Evolutionary conservation across 1,140 invertebrate genomes (phyloP).

Genomic region (Sinonovacula constricta): DNA sequence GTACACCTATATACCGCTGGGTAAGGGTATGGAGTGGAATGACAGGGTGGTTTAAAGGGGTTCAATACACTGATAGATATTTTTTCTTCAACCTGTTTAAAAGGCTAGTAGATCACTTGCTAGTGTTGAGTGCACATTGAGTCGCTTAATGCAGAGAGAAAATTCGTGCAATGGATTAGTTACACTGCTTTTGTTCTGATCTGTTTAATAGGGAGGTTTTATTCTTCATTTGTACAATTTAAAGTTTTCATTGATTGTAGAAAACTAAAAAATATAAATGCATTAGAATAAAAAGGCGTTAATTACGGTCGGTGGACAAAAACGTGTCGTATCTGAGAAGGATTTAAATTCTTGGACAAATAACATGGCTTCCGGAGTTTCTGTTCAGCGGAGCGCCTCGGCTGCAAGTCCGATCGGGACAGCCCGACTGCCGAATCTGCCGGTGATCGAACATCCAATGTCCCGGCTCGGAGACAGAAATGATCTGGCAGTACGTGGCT

Average conservation of each 20-base stretch:
- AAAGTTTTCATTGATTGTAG: not conserved
- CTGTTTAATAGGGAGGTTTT: too few species aligned
- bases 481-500: slow-evolving; percentile 35
- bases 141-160: too few species aligned
- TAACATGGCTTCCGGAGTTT: slow-evolving; percentile 1
- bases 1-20: not conserved
- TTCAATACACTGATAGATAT: too few species aligned
- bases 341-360: not conserved
- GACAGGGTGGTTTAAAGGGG: too few species aligned
- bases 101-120: too few species aligned
- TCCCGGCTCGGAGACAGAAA: slow-evolving; percentile 40
- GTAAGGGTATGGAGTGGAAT: too few species aligned
- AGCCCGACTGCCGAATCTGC: slow-evolving; percentile 33
- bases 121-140: not conserved
- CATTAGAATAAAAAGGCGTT: not conserved
- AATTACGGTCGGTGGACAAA: not conserved
- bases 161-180: too few species aligned
- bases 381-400: slow-evolving; percentile 5
- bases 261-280: not conserved
- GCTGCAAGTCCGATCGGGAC: slow-evolving; percentile 21
- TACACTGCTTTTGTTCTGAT: too few species aligned
- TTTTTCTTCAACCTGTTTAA: too few species aligned
- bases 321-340: not conserved
- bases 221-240: not conserved
- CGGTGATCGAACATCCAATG: slow-evolving; percentile 51